A percentile compares a stretch with the other conserved stretches of the same genome.
phyloP scores from a whole-genome alignment of 2,797 vertebrate species.

The Distichodus sexfasciatus region DNA sequence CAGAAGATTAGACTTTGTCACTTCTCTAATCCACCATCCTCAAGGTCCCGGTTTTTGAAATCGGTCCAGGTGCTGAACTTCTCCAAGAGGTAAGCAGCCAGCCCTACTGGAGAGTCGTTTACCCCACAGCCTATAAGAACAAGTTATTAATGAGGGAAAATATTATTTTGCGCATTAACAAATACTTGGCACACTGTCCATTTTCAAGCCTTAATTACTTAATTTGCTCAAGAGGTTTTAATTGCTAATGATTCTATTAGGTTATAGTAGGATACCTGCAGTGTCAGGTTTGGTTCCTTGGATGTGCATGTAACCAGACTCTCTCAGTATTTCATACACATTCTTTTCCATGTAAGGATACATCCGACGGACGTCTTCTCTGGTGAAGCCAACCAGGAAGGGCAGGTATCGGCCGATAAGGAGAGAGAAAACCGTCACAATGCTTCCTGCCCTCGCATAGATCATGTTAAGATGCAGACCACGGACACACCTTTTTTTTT shows the following conservation, averaged over 20 bases:
- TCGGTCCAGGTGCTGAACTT: slow-evolving; percentile 88
- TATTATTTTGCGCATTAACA: neutral
- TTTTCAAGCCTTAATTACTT: neutral
- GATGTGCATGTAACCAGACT: slow-evolving; percentile 84
- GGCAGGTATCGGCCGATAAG: slow-evolving; percentile 82
- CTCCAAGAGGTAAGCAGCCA: slow-evolving; percentile 87
- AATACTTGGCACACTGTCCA: neutral
- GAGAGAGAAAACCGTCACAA: slow-evolving; percentile 60
- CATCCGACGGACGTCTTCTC: slow-evolving; percentile 73
- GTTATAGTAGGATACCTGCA: slow-evolving; percentile 66
- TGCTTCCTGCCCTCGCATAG: accelerated
- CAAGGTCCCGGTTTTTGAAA: slow-evolving; percentile 66
- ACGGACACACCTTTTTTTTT: slow-evolving; percentile 74
- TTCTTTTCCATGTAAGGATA: slow-evolving; percentile 83
- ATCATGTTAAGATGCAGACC: slow-evolving; percentile 83
- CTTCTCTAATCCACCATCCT: slow-evolving; percentile 83
- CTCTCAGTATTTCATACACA: slow-evolving; percentile 68
- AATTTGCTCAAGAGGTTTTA: too few species aligned
- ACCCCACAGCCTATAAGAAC: slow-evolving; percentile 75
- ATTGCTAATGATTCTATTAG: too few species aligned
- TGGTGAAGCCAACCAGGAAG: slow-evolving; percentile 80
- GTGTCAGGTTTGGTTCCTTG: slow-evolving; percentile 90
- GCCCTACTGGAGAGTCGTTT: slow-evolving; percentile 84
- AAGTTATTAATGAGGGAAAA: too few species aligned
- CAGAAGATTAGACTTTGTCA: slow-evolving; percentile 38